Base-by-base conservation (phyloP, 1,140 invertebrate species). In the Caenorhabditis inopinata region DNA sequence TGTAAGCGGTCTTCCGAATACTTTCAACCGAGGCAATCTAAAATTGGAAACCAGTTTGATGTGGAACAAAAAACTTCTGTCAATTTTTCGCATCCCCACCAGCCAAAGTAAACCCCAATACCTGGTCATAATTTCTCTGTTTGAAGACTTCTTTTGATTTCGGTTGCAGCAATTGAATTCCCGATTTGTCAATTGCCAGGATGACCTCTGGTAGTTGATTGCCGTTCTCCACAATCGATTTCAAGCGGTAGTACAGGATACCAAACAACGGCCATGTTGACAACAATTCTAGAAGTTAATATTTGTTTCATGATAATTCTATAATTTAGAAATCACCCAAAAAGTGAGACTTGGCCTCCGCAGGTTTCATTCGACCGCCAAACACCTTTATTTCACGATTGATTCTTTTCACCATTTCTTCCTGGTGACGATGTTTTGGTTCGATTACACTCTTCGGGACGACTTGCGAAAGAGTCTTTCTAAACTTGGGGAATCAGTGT, bases 181-280 rank as follows among this genome's bases (percentile, higher is more conserved):
- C 80, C 53, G 83, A 29, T 73, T 78, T 48, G 62, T 79, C 68
- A 58, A 79, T 29, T 47, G 74, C 51, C 75, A 74, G 27, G 53
- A 83, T 76, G 53, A 75, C 42, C 23, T 83, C 81, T 74, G 78
- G 49, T 21, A 46, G 79, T 79, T 79, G 38, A n/a, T 53, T 35
- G 7, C 58, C 84, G 49, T 79, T 80, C 21, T 53, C 32, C 9
- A 74, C 35, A 16, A 79, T 32, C 83, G 91, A 90, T 85, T 89
- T 96, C 25, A 97, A 94, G 2, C 94, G 94, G 90, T 98, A 99
- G 92, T 98, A 98, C 87, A 95, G 96, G 58, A 95, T 96, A 74
- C 96, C 96, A 90, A 98, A 99, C 42, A 98, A 90, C 46, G 94
- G 93, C 96, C 96, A 98, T 85, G 93, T 93, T 83, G 94, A 94